Conservation (phyloP, 2,797 vertebrate genomes). For the Danionella dracula region DNA sequence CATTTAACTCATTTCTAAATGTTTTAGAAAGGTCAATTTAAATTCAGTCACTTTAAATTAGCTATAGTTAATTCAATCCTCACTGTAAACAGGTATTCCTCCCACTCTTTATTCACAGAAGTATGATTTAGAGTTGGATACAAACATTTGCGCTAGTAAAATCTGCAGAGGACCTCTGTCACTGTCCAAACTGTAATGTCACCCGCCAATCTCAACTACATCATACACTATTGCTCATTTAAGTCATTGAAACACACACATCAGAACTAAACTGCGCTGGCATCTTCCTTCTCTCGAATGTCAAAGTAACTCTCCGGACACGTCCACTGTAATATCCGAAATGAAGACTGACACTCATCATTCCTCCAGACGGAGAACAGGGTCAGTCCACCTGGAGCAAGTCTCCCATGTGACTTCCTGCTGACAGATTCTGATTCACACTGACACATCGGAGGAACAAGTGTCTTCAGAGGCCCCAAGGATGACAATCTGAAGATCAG, state of each 20-base stretch:
- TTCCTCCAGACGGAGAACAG: background rate
- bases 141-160: background rate
- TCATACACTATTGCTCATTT: background rate
- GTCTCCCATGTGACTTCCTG: background rate
- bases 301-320: background rate
- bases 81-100: no score
- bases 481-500: no score
- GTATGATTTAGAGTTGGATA: background rate
- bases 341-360: slow-evolving; percentile 10
- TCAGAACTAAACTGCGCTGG: background rate
- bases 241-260: background rate
- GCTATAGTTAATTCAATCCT: no score
- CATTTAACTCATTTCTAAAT: no score
- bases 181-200: background rate
- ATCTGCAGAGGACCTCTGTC: background rate
- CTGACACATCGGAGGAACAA: slow-evolving; percentile 1
- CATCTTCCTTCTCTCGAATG: slow-evolving; percentile 7
- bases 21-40: no score
- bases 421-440: slow-evolving; percentile 12
- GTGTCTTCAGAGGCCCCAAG: background rate
- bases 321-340: background rate
- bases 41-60: no score
- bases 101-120: background rate
- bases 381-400: slow-evolving; percentile 18
- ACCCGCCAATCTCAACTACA: background rate